Evolutionary conservation across 2,888 invertebrate species (phyloP).

Genomic region (Pterobdella sp.): DNA sequence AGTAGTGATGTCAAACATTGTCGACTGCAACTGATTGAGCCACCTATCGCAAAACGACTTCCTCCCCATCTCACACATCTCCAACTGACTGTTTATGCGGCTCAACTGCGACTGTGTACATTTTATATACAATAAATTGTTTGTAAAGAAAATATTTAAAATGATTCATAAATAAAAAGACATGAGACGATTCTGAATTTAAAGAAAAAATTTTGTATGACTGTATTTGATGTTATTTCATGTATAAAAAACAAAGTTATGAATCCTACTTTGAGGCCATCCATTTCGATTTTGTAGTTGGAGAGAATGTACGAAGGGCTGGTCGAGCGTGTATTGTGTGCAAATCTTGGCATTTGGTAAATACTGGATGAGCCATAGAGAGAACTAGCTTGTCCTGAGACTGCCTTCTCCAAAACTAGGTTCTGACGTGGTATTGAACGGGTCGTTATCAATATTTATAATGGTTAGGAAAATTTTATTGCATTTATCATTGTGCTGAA

Average conservation of each 20-base stretch:
- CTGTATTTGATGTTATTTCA: no score
- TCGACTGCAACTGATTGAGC: constrained; percentile 10
- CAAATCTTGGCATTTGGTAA: neutral
- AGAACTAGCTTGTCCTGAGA: neutral
- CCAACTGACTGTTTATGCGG: constrained; percentile 17
- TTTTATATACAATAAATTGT: no score
- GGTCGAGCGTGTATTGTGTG: neutral
- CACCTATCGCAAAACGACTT: constrained; percentile 21
- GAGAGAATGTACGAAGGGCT: constrained; percentile 11
- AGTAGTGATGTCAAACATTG: neutral
- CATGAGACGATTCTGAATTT: no score
- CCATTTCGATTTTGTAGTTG: constrained; percentile 23
- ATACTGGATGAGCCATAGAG: neutral
- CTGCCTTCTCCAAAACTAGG: constrained; percentile 1
- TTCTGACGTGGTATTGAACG: neutral
- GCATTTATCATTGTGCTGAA: no score
- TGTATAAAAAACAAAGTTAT: no score
- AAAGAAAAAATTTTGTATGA: no score
- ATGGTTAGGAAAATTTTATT: no score
- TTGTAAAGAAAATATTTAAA: no score
- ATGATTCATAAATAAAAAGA: no score
- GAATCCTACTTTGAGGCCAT: constrained; percentile 8
- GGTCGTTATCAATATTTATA: neutral
- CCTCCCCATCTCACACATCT: constrained; percentile 22
- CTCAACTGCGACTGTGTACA: constrained; percentile 9